phyloP scores from a whole-genome alignment of 2,797 vertebrate species.

The Carapus acus region DNA sequence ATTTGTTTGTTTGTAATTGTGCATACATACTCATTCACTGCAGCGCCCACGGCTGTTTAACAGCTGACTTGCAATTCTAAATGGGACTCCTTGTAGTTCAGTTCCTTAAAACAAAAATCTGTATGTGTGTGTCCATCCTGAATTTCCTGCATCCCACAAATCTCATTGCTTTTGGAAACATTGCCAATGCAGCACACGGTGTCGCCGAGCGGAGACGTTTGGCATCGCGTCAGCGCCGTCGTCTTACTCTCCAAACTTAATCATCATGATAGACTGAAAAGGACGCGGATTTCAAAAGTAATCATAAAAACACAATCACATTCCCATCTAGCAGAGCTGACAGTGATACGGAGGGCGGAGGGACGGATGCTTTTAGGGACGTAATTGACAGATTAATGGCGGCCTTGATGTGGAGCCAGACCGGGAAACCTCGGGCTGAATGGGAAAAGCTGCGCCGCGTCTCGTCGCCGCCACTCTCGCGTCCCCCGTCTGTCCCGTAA shows the following conservation, averaged over 20 bases:
- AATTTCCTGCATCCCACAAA: too few species aligned
- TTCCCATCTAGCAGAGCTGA: conserved; percentile 30
- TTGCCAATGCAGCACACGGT: neutral
- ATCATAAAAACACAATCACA: conserved; percentile 37
- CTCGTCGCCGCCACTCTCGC: conserved; percentile 18
- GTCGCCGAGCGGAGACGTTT: conserved; percentile 2
- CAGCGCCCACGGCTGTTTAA: too few species aligned
- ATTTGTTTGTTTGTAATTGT: too few species aligned
- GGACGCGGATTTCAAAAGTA: conserved; percentile 32
- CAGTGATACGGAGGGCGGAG: conserved; percentile 36
- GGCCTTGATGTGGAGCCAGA: conserved; percentile 58
- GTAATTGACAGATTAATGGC: conserved; percentile 62
- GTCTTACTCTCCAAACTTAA: conserved; percentile 5
- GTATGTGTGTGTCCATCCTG: too few species aligned
- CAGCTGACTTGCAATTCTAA: too few species aligned
- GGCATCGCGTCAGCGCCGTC: neutral
- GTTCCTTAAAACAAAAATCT: too few species aligned
- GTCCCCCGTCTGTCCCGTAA: conserved; percentile 20
- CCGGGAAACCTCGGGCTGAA: conserved; percentile 38
- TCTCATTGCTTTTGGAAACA: conserved; percentile 6
- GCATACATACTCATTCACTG: too few species aligned
- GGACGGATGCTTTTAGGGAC: conserved; percentile 47
- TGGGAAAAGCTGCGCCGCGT: conserved; percentile 20
- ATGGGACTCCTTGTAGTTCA: too few species aligned
- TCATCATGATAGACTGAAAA: conserved; percentile 19